A percentile compares a stretch with the other conserved stretches of the same genome.
These are phyloP conservation scores for Ceratina japonica DNA, from an alignment of 1,140 invertebrate species.

Conservation along the genomic window DNA sequence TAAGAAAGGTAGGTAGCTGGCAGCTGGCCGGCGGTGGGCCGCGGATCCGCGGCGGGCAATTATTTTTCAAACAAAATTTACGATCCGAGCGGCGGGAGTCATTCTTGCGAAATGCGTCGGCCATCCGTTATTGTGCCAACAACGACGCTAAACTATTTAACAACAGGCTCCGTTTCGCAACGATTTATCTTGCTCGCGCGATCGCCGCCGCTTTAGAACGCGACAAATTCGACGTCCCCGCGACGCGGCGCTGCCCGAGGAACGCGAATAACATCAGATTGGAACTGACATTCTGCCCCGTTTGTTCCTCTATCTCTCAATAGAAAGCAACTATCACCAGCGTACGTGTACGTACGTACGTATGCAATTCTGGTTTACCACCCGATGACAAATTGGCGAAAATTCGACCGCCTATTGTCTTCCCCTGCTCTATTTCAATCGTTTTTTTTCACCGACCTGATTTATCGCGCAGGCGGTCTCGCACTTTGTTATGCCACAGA, in stretches of 20 bases:
- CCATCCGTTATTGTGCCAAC: constrained; percentile 52
- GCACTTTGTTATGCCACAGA: no score
- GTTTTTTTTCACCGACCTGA: no score
- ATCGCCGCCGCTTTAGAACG: constrained; percentile 24
- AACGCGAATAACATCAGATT: constrained; percentile 40
- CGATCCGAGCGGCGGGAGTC: constrained; percentile 20
- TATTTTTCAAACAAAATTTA: constrained; percentile 51
- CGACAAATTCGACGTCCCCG: constrained; percentile 45
- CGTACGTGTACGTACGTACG: not conserved
- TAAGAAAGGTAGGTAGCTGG: not conserved
- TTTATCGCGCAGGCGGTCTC: no score
- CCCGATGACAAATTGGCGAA: constrained; percentile 5
- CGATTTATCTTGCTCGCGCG: constrained; percentile 46
- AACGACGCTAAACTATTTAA: constrained; percentile 50
- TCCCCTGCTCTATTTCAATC: no score
- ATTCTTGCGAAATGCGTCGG: constrained; percentile 37
- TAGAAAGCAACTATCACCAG: not conserved
- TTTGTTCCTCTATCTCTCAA: not conserved
- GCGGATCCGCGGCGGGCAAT: constrained; percentile 22
- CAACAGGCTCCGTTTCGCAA: constrained; percentile 47
- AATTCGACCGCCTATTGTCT: not conserved
- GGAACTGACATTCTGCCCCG: constrained; percentile 5
- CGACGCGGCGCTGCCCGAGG: not conserved
- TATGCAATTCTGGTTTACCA: no score
- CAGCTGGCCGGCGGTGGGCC: constrained; percentile 5